Base-by-base conservation (phyloP, 1,140 invertebrate species). In the Cyclina sinensis region DNA sequence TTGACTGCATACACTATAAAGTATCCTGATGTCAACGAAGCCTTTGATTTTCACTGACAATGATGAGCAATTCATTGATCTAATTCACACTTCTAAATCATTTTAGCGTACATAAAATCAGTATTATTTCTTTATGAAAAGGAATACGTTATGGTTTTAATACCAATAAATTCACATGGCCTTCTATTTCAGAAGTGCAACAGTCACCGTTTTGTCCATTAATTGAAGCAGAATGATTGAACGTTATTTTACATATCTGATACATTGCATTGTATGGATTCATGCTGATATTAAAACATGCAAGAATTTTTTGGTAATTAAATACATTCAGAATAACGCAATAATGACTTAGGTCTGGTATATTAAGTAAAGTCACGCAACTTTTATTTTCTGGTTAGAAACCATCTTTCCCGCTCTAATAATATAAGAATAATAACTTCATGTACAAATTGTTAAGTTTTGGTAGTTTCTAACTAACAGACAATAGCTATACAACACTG, bases 31-130 rank as follows among this genome's bases (percentile, higher is more conserved):
- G 43, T 48, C 73, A 78, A 27, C 24, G 9, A 27, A 48, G 27
- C 73, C 39, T 54, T 54, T 78, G 48, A 51, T 78, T 14, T 21
- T 2, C 14, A 4, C 73, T 51, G 48, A 46, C 73, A 78, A 48
- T 78, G 48, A 78, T 51, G 48, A 78, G 39, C 14, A 51, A 27
- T 78, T 78, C 39, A 78, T 54, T n/a, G 73, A 78, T 48, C 73
- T 78, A 78, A 24, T 78, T 78, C 48, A 54, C 43, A 27, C n/a
- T 0, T 46, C 48, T 46, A 48, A 48, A 78, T 78, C 27, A 78
- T 78, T 54, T 48, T 27, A 48, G 12, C 3, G 70, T 48, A 78
- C n/a, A 78, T 30, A 30, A 78, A 78, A 78, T 51, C 24, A 78
- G 43, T 48, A 46, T 27, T 30, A 27, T 78, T 54, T 51, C 43